A percentile compares a stretch with the other conserved stretches of the same genome.
phyloP scores from a whole-genome alignment of 2,113 vertebrate genomes.

The Nicator chloris region DNA sequence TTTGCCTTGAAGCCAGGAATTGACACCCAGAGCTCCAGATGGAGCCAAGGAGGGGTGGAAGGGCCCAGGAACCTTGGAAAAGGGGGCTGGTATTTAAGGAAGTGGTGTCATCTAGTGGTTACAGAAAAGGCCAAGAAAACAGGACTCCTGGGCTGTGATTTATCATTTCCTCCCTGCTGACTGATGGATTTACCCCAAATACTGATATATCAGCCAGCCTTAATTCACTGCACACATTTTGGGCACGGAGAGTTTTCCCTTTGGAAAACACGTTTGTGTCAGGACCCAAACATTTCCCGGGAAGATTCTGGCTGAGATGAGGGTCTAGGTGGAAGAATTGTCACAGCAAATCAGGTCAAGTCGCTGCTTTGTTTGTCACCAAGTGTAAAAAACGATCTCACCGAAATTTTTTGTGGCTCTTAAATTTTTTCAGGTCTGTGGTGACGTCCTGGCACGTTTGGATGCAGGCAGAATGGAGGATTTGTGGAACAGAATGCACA shows the following conservation, averaged over 20 bases:
- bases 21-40: neutral
- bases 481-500: neutral
- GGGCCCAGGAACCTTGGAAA: neutral
- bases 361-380: neutral
- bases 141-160: neutral
- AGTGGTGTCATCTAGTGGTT: slow-evolving; percentile 17
- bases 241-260: neutral
- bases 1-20: neutral
- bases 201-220: no score
- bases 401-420: neutral
- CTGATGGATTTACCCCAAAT: no score
- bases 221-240: accelerated
- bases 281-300: neutral
- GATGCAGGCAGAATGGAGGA: neutral
- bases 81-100: neutral
- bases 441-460: neutral
- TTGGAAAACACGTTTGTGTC: neutral
- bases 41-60: neutral
- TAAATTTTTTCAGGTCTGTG: neutral
- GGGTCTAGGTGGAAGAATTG: neutral
- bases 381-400: neutral
- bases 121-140: neutral
- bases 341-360: neutral
- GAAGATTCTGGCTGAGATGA: neutral
- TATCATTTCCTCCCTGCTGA: neutral